Evolutionary conservation across 2,113 vertebrate genomes (phyloP).

Genomic region (Progne subis): DNA sequence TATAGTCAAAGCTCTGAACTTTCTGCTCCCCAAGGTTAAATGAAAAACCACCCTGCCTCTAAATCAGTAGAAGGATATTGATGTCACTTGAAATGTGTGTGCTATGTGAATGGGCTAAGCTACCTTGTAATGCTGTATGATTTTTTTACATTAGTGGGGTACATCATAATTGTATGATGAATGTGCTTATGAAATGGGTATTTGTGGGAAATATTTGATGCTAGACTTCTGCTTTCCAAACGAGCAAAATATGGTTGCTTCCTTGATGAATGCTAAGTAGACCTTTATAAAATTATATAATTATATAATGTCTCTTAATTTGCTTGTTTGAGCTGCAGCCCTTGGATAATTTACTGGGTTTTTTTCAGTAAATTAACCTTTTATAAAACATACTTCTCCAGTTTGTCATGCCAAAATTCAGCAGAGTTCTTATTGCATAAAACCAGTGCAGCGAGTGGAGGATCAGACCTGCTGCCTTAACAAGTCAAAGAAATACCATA

Average conservation of each 20-base stretch:
- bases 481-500: not conserved
- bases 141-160: not conserved
- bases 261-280: constrained; percentile 13
- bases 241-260: not conserved
- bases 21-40: constrained; percentile 4
- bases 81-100: not conserved
- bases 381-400: not conserved
- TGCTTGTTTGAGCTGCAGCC: not conserved
- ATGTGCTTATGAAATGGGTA: not conserved
- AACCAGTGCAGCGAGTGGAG: not conserved
- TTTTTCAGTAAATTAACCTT: constrained; percentile 42
- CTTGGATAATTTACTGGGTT: not conserved
- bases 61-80: not conserved
- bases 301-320: constrained; percentile 42
- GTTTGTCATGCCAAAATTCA: not conserved
- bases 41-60: not conserved
- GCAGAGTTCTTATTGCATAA: not conserved
- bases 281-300: constrained; percentile 36
- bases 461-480: not conserved
- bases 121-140: not conserved
- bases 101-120: not conserved
- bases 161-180: not conserved
- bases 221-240: not conserved
- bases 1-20: constrained; percentile 4
- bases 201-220: not conserved